Evolutionary conservation across 1,140 invertebrate species (phyloP).

Genomic region (Sweltsa coloradensis): DNA sequence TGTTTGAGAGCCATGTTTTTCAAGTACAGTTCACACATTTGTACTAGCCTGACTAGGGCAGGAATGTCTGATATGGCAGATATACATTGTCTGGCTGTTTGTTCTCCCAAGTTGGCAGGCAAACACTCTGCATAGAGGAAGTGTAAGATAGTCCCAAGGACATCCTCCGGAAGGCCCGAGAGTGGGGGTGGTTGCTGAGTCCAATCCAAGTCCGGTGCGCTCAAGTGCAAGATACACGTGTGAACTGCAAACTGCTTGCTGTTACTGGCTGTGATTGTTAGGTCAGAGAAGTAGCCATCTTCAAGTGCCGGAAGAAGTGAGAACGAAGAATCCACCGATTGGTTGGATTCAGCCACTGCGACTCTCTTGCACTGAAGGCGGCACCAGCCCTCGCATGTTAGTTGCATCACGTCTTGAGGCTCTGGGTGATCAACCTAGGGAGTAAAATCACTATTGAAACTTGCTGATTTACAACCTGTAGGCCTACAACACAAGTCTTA

Average conservation of each 20-base stretch:
- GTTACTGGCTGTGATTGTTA: slow-evolving; percentile 36
- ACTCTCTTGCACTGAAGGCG: slow-evolving; percentile 46
- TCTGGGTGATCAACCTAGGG: slow-evolving; percentile 35
- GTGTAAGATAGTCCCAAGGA: slow-evolving; percentile 42
- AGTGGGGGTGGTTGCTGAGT: slow-evolving; percentile 31
- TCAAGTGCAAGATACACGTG: slow-evolving; percentile 40
- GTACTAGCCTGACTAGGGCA: slow-evolving; percentile 37
- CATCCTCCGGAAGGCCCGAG: slow-evolving; percentile 38
- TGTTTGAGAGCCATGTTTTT: slow-evolving; percentile 47
- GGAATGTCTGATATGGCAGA: slow-evolving; percentile 33
- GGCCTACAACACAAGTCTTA: too few relatives aligned
- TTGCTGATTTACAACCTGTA: too few relatives aligned
- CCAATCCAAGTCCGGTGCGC: slow-evolving; percentile 41
- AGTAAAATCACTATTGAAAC: too few relatives aligned
- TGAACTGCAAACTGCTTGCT: slow-evolving; percentile 50
- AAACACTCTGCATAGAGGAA: slow-evolving; percentile 52
- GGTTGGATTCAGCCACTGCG: slow-evolving; percentile 21
- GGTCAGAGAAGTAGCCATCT: slow-evolving; percentile 49
- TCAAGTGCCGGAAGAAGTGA: slow-evolving; percentile 46
- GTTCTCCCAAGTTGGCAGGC: slow-evolving; percentile 38
- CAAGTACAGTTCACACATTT: slow-evolving; percentile 43
- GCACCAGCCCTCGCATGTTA: slow-evolving; percentile 50
- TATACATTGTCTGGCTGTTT: slow-evolving; percentile 40
- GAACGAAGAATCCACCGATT: slow-evolving; percentile 35
- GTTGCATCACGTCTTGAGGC: slow-evolving; percentile 37